These are phyloP conservation scores for Ambastaia sidthimunki DNA, from an alignment of 2,797 vertebrate species.

Conservation along the genomic window DNA sequence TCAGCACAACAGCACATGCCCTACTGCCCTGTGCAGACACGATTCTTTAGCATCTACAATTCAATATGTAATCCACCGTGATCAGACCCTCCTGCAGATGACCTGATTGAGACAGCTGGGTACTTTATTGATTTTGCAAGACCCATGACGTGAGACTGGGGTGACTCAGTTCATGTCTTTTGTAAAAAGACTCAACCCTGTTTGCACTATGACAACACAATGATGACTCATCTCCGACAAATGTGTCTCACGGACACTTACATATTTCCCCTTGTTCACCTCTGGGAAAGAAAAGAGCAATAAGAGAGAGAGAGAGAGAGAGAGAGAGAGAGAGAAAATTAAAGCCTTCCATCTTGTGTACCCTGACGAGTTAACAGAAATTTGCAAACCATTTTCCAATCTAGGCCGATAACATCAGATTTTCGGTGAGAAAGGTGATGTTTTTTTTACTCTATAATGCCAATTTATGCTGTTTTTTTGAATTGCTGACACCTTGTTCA, in stretches of 20 bases:
- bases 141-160: not conserved
- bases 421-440: slow-evolving; percentile 40
- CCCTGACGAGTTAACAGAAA: slow-evolving; percentile 48
- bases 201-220: slow-evolving; percentile 53
- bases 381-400: slow-evolving; percentile 49
- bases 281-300: slow-evolving; percentile 51
- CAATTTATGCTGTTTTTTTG: slow-evolving; percentile 45
- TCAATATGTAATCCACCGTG: not conserved
- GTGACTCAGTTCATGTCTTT: slow-evolving; percentile 33
- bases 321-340: slow-evolving; percentile 46
- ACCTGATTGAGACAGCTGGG: not conserved
- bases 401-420: slow-evolving; percentile 34
- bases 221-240: slow-evolving; percentile 58
- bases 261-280: slow-evolving; percentile 52
- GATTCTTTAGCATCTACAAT: not conserved
- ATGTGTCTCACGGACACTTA: slow-evolving; percentile 52
- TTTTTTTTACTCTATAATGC: slow-evolving; percentile 52
- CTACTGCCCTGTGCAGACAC: not conserved
- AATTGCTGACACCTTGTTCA: slow-evolving; percentile 24
- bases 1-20: not conserved
- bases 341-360: slow-evolving; percentile 57
- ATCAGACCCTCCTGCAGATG: not conserved
- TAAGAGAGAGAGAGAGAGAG: not conserved
- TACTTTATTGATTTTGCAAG: not conserved
- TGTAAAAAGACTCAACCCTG: slow-evolving; percentile 47